phyloP scores from a whole-genome alignment of 1,140 invertebrate genomes.

The Popillia japonica region DNA sequence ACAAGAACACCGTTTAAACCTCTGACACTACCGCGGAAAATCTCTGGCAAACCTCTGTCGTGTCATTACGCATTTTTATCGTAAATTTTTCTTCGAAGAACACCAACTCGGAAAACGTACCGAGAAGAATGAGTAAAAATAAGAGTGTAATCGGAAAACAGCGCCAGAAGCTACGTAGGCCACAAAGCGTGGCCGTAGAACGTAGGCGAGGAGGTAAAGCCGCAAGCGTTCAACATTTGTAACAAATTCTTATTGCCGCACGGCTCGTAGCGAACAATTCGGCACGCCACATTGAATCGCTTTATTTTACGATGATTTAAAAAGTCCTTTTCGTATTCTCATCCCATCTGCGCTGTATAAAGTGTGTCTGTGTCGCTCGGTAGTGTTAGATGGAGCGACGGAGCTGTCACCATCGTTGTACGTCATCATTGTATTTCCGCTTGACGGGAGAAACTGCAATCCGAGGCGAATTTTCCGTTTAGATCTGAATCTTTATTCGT shows the following conservation, averaged over 20 bases:
- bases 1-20: too few species aligned
- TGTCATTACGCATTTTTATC: too few species aligned
- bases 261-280: not conserved
- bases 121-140: too few species aligned
- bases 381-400: not conserved
- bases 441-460: not conserved
- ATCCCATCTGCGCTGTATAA: not conserved
- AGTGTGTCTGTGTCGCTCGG: not conserved
- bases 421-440: not conserved
- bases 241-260: constrained; percentile 13
- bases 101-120: too few species aligned
- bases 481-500: not conserved
- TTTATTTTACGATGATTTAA: constrained; percentile 19
- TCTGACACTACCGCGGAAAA: too few species aligned
- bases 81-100: too few species aligned
- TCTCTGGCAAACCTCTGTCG: too few species aligned
- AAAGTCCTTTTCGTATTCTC: not conserved
- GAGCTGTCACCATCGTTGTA: constrained; percentile 3
- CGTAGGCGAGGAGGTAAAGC: too few species aligned
- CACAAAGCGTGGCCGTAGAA: too few species aligned
- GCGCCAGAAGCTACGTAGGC: too few species aligned
- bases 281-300: not conserved
- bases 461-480: not conserved
- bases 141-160: too few species aligned
- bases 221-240: not conserved